Evolutionary conservation across 2,888 invertebrate species (phyloP), one percentile per base, ranked within the genome.

Genomic region (Sthenelais limicola): DNA sequence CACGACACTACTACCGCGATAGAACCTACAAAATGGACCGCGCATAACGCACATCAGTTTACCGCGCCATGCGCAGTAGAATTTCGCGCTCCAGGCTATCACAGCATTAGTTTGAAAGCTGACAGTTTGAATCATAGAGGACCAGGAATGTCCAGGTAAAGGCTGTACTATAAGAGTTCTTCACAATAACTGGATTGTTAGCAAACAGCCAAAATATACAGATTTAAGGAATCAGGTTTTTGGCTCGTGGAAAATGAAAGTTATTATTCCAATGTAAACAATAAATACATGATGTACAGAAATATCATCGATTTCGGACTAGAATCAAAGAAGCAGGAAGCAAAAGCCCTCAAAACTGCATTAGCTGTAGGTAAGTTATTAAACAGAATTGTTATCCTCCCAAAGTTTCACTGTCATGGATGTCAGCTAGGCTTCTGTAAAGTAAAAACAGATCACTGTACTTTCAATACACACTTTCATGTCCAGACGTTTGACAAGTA

Each of bases 151-250:
- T 71, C 4, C 26, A 49, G 67, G 71, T 58, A 38, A 48, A 67
- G 9, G 47, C 26, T 30, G 62, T 24, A 2, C 15, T n/a, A 33
- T 26, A 5, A 21, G 43, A 35, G 73, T 77, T 21, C 72, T 75
- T 12, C 77, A 77, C 71, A 75, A 77, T 56, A 77, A 77, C 62
- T 77, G 73, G 71, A 77, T 77, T 52, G 73, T 75, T 21, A 49
- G 66, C 33, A 51, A 66, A 24, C 76, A 28, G 75, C 73, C 18
- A 77, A 77, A 68, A 52, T 70, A 4, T 74, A 77, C 52, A 48
- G 77, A 15, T 72, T 74, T 58, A 73, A 73, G 52, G 77, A 77
- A 54, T 51, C 68, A 15, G 62, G 62, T 5, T 33, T 72, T 68
- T 77, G 77, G 77, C 18, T 35, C n/a, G 30, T 71, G 24, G 75